Evolutionary conservation across 1,140 invertebrate species (phyloP), one percentile per base, ranked within the genome.

Genomic region (Dreissena rostriformis): DNA sequence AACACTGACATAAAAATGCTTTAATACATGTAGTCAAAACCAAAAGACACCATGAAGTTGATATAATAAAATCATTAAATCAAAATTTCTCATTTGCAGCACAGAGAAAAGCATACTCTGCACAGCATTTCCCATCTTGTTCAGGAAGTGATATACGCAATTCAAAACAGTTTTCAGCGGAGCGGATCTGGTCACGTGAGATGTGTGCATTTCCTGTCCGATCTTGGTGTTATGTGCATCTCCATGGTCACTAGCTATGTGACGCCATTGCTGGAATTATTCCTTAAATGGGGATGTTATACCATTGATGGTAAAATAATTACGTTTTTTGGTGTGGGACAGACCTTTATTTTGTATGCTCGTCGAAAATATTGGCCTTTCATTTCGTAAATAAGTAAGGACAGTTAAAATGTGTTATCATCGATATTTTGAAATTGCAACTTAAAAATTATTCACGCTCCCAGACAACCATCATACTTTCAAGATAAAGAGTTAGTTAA

Each of bases 121-220:
- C 53, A 49, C 51, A 52, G 57, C 66, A 53, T 82, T 55, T 6
- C 57, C 0, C 7, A 55, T 24, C 29, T 82, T 53, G 80, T 82
- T 53, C 72, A 57, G 15, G 51, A 75, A 66, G 61, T 75, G 11
- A n/a, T 82, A 39, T 39, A 65, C 39, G 80, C 28, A 0, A 75
- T 82, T 52, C 68, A 82, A 57, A 71, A 82, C 15, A 28, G 53
- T 6, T 12, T 75, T 29, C 80, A 82, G 52, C 72, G 61, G 19
- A 11, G 24, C 17, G 65, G 63, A 67, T 55, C 49, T 52, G 73
- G 14, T 57, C 52, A 55, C 28, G 26, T 68, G 14, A 74, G 71
- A 68, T 82, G 71, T 74, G 71, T 82, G 22, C n/a, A 55, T 28
- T 82, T 74, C 52, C n/a, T 82, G 63, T 68, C 63, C n/a, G 49